These are phyloP conservation scores for Euura saliciscinereae DNA, from an alignment of 1,140 invertebrate genomes.

Conservation along the genomic window DNA sequence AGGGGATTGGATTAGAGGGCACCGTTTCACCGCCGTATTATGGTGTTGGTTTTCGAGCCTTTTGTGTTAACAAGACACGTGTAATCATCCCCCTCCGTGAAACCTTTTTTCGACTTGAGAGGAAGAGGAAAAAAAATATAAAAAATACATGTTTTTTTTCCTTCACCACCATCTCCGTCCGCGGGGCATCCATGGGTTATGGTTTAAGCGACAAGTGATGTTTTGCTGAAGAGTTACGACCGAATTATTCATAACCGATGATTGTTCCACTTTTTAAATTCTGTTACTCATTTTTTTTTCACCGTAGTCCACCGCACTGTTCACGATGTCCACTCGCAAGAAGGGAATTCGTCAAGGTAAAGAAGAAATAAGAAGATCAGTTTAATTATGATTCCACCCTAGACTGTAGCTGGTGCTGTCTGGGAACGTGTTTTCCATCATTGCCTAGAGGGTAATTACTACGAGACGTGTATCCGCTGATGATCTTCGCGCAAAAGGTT, in stretches of 20 bases:
- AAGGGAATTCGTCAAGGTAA: too few species aligned
- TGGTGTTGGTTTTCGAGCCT: conserved; percentile 64
- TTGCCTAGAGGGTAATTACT: neutral
- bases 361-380: neutral
- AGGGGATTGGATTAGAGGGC: conserved; percentile 57
- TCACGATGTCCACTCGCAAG: too few species aligned
- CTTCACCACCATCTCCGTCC: neutral
- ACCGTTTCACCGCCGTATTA: conserved; percentile 54
- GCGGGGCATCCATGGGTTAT: conserved; percentile 4
- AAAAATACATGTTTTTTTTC: neutral
- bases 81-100: conserved; percentile 50
- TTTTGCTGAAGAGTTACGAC: neutral
- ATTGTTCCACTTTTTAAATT: too few species aligned
- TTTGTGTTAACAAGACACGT: conserved; percentile 63
- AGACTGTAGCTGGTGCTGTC: neutral
- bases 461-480: neutral
- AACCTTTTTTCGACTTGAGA: neutral
- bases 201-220: neutral
- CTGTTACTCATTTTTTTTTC: too few species aligned
- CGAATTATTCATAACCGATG: too few species aligned
- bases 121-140: too few species aligned
- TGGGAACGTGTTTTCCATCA: neutral
- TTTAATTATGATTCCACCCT: neutral
- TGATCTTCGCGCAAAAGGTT: conserved; percentile 6
- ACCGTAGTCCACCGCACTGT: too few species aligned